Base-by-base conservation (phyloP, 1,140 invertebrate genomes). In the Penaeus japonicus region DNA sequence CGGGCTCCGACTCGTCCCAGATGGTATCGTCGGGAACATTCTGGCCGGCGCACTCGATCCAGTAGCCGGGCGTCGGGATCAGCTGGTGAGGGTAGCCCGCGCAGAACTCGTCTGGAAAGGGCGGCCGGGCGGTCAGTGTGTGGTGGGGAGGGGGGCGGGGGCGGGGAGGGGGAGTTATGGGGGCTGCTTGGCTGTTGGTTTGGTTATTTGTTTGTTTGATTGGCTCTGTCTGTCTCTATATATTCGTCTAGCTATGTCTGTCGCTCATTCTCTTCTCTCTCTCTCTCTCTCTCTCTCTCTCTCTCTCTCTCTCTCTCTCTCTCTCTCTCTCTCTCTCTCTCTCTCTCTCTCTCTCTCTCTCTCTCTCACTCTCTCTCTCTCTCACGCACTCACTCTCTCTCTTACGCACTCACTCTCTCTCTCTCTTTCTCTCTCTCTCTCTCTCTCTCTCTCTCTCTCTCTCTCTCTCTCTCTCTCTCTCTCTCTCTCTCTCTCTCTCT, bases 11-110 rank as follows among this genome's bases (percentile, higher is more conserved):
- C 91, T 97, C 96, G 91, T 97, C 96, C 96, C 96, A 97, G 83
- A 97, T 96, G 30, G 95, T 96, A 92, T 96, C 96, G 1, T 96
- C 94, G 15, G 95, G 94, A 7, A 89, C 87, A 86, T 97, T 97
- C 92, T 97, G 96, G 47, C 96, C 94, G 0, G 96, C 97, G 92
- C 97, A 98, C 92, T 98, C 97, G 91, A 98, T 97, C 97, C 97
- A 98, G 93, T 98, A 98, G 47, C 97, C 97, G 0, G 97, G 96
- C 0, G 97, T 97, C 0, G 96, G 96, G 84, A 97, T 96, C 90
- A 98, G 94, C 92, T 96, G 97, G 93, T 98, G 97, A 0, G 97
- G 97, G 93, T 96, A 98, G 91, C 97, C 96, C 92, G 97, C 95
- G 92, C 97, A 98, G 92, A 97, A 96, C 92, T 97, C 97, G 94